These are phyloP conservation scores for Spodoptera picta DNA, from an alignment of 2,888 invertebrate species.

Conservation along the genomic window DNA sequence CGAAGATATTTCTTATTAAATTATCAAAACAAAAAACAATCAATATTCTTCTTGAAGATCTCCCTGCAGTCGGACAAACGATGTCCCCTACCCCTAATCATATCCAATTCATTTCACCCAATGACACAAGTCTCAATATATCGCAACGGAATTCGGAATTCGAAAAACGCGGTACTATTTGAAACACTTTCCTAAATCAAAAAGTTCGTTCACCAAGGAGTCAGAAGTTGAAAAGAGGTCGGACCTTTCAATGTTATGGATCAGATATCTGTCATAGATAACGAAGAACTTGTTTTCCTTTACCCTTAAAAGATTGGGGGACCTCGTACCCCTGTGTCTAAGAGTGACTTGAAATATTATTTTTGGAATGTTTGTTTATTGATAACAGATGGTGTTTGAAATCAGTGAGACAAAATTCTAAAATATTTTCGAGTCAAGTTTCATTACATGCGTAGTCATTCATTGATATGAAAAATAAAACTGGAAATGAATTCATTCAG, in stretches of 20 bases:
- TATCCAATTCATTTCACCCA: slow-evolving; percentile 2
- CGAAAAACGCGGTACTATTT: slow-evolving; percentile 11
- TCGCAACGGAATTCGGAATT: slow-evolving; percentile 8
- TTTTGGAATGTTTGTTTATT: too few relatives aligned
- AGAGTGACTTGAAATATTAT: too few relatives aligned
- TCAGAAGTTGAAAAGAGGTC: slow-evolving; percentile 25
- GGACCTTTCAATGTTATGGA: slow-evolving; percentile 22
- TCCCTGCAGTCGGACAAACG: too few relatives aligned
- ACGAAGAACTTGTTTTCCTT: slow-evolving; percentile 25
- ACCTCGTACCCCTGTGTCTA: not conserved
- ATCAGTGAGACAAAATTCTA: too few relatives aligned
- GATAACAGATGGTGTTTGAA: too few relatives aligned
- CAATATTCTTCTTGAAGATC: too few relatives aligned
- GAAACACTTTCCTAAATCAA: slow-evolving; percentile 30
- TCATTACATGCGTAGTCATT: too few relatives aligned
- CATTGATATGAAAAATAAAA: too few relatives aligned
- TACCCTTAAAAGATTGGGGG: not conserved
- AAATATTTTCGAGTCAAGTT: too few relatives aligned
- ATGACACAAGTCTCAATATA: slow-evolving; percentile 12
- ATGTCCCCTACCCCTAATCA: not conserved
- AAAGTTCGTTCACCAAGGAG: slow-evolving; percentile 20
- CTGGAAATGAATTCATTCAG: too few relatives aligned
- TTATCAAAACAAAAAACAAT: too few relatives aligned
- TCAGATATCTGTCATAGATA: slow-evolving; percentile 25
- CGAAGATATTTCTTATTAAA: too few relatives aligned